Evolutionary conservation across 2,888 invertebrate genomes (phyloP).

Genomic region (Drosophila quinaria): DNA sequence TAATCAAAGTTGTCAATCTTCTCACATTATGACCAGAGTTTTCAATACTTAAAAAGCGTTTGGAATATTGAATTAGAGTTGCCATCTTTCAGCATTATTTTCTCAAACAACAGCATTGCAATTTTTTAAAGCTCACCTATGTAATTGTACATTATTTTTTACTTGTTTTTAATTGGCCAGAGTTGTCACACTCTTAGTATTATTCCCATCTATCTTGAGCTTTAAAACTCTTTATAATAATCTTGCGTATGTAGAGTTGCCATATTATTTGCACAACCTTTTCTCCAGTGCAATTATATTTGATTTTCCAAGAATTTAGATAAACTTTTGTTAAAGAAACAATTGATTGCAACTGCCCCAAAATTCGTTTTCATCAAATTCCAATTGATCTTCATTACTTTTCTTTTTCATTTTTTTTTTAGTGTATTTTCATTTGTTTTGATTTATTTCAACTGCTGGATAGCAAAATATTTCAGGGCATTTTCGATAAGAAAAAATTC

Average conservation of each 20-base stretch:
- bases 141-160: no score
- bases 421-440: neutral
- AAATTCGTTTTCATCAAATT: conserved; percentile 20
- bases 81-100: no score
- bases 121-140: no score
- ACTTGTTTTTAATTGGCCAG: neutral
- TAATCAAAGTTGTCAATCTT: no score
- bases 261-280: neutral
- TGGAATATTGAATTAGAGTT: no score
- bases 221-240: neutral
- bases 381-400: neutral
- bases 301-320: neutral
- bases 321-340: neutral
- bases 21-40: no score
- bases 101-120: no score
- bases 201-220: neutral
- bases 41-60: no score
- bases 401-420: neutral
- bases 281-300: neutral
- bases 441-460: conserved; percentile 12
- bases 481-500: conserved; percentile 22
- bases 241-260: neutral
- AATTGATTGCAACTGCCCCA: neutral
- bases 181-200: neutral
- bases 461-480: neutral